Evolutionary conservation across 1,140 invertebrate species (phyloP), one percentile per base, ranked within the genome.

Genomic region (Zaprionus gabonicus): DNA sequence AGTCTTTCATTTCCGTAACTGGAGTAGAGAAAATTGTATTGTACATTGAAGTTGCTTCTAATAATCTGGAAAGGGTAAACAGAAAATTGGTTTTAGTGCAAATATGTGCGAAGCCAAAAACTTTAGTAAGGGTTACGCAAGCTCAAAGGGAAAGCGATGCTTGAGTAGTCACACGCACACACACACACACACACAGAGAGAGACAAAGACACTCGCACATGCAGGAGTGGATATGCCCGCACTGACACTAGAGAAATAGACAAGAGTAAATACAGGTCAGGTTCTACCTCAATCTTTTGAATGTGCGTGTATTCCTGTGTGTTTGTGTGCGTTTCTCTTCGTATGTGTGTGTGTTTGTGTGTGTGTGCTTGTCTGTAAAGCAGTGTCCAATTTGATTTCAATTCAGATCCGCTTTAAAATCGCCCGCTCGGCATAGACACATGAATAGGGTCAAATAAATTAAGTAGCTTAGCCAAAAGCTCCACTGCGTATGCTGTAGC

Each of bases 401-500:
- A 84, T 81, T 88, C 76, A 69, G 81, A 76, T 62, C 4, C 44
- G 34, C 69, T 76, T 71, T 76, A 76, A 76, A 76, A 58, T 71
- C 41, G 36, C 34, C 23, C 36, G 55, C 68, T 58, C 38, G 63
- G 38, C 25, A 56, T 25, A 59, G 66, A 62, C 56, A 64, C 67
- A 70, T 70, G 56, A 82, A 80, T 73, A 41, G 77, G 70, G 70
- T 71, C 74, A 90, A 75, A 90, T 84, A 87, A 88, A 87, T 87
- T 88, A 87, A 87, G 84, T 78, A 79, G 85, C 84, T 87, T 87
- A 87, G 75, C 60, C 59, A 66, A 79, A 78, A 72, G 66, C 41
- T 65, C 23, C 51, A 56, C 60, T 82, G 80, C 62, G 82, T 87
- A 87, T 87, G 84, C 41, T 17, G 15, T n/a, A 6, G 28, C 83